Evolutionary conservation across 2,797 vertebrate genomes (phyloP).

Genomic region (Sylvia borin): DNA sequence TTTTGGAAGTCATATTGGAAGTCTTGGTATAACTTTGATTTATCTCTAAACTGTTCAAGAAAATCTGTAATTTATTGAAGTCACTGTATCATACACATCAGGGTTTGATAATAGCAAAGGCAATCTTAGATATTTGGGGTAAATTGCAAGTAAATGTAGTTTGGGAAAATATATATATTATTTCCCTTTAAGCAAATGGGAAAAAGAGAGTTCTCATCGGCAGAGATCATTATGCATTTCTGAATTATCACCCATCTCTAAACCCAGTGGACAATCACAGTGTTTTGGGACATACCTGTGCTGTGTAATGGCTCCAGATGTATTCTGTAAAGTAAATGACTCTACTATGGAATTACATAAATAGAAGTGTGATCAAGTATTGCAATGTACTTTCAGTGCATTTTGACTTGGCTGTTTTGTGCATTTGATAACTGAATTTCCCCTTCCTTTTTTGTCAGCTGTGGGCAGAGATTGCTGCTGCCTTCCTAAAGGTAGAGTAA

Average conservation of each 20-base stretch:
- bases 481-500: background rate
- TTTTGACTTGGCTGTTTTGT: background rate
- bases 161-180: background rate
- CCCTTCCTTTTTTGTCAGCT: background rate
- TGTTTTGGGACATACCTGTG: background rate
- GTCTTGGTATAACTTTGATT: background rate
- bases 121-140: background rate
- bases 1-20: background rate
- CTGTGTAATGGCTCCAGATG: background rate
- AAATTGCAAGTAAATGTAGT: background rate
- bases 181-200: background rate
- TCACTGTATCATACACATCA: background rate
- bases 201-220: background rate
- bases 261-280: background rate
- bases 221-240: background rate
- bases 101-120: background rate
- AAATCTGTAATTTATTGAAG: background rate
- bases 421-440: background rate
- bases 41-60: background rate
- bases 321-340: background rate
- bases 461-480: background rate
- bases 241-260: background rate
- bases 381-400: background rate
- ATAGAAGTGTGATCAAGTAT: background rate
- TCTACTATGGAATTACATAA: background rate